These are phyloP conservation scores for Latheticus oryzae DNA, from an alignment of 2,888 invertebrate species.

Conservation along the genomic window DNA sequence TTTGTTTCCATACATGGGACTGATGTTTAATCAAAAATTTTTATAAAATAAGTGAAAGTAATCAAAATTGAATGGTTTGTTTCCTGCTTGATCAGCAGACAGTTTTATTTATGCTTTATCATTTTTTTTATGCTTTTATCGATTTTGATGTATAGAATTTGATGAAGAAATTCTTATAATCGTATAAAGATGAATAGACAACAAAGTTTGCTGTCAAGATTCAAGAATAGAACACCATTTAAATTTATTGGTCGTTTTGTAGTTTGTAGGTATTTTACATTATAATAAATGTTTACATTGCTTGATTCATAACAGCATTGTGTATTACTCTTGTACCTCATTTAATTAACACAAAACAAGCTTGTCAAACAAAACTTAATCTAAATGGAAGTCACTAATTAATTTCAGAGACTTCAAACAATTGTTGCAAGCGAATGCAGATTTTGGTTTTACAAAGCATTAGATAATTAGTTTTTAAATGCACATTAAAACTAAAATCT, in stretches of 20 bases:
- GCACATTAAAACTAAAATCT: too few relatives aligned
- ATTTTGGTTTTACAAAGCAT: too few relatives aligned
- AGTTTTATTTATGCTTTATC: constrained; percentile 24
- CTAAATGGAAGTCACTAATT: too few relatives aligned
- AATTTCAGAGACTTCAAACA: too few relatives aligned
- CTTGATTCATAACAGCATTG: constrained; percentile 6
- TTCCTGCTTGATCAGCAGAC: constrained; percentile 19
- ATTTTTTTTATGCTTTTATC: constrained; percentile 16
- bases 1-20: too few relatives aligned
- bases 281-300: constrained; percentile 27
- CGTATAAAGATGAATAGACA: constrained; percentile 17
- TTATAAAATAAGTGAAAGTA: constrained; percentile 13
- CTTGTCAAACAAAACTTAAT: constrained; percentile 15
- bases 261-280: constrained; percentile 9
- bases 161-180: constrained; percentile 17
- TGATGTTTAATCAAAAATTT: constrained; percentile 6
- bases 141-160: constrained; percentile 22
- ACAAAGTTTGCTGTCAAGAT: constrained; percentile 13
- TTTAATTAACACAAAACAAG: constrained; percentile 27
- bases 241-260: constrained; percentile 17
- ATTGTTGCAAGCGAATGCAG: too few relatives aligned
- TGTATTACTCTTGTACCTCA: constrained; percentile 17
- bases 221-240: constrained; percentile 5
- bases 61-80: constrained; percentile 9
- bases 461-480: too few relatives aligned